A percentile compares a stretch with the other conserved stretches of the same genome.
Conservation (phyloP, 2,797 vertebrate species). For the Arctocebus calabarensis region DNA sequence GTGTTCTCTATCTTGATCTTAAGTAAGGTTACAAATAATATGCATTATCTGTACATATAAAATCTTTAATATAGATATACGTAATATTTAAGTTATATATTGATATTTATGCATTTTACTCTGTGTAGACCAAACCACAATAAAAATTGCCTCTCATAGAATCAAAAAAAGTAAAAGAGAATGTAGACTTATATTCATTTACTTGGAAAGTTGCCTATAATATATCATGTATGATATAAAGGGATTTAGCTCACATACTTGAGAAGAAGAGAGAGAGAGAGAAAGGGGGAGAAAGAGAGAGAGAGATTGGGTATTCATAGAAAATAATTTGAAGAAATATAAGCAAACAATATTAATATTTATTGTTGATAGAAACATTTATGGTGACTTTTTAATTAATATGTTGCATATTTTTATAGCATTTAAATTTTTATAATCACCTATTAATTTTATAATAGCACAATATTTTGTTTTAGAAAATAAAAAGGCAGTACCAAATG, state of each 20-base stretch:
- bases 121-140: background rate
- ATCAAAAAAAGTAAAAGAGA: background rate
- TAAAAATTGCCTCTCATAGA: background rate
- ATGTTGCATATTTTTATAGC: background rate
- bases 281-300: background rate
- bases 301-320: background rate
- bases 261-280: background rate
- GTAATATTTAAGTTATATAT: no score
- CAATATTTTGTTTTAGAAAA: background rate
- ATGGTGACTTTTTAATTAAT: background rate
- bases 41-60: background rate
- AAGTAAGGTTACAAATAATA: background rate
- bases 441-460: background rate
- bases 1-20: background rate
- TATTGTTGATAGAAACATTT: background rate
- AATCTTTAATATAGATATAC: background rate
- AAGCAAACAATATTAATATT: background rate
- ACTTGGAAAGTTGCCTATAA: background rate
- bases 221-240: background rate
- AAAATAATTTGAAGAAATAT: background rate
- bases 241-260: background rate
- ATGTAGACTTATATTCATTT: background rate
- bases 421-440: background rate
- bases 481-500: background rate
- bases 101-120: background rate